These are phyloP conservation scores for Mormyrus iriodes DNA, from an alignment of 2,113 vertebrate species.

Conservation along the genomic window DNA sequence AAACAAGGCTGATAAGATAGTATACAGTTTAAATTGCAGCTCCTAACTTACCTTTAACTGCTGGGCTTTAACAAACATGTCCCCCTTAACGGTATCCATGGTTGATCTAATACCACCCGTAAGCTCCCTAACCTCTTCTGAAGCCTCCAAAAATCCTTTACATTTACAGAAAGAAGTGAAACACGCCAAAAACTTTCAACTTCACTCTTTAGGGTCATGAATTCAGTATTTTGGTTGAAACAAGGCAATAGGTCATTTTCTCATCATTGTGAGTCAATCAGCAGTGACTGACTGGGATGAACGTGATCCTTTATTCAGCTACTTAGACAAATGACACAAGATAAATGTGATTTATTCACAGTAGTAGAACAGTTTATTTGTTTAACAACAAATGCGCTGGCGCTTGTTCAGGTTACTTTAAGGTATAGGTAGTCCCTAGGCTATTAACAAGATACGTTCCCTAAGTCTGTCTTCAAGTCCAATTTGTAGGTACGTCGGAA, in stretches of 20 bases:
- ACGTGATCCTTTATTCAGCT: not conserved
- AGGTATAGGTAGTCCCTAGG: not conserved
- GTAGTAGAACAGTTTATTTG: not conserved
- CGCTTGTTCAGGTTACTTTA: not conserved
- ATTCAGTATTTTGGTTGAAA: not conserved
- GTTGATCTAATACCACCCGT: not conserved
- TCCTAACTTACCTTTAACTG: constrained; percentile 58
- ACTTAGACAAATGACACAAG: not conserved
- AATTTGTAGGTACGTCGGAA: not conserved
- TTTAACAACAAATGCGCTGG: not conserved
- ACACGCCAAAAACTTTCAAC: constrained; percentile 19
- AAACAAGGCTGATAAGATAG: not conserved
- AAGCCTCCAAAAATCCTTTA: not conserved
- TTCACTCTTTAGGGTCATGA: not conserved
- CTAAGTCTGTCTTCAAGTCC: not conserved
- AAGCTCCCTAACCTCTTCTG: not conserved
- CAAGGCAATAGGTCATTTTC: not conserved
- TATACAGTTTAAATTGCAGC: not conserved
- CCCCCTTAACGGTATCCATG: constrained; percentile 51
- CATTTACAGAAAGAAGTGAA: constrained; percentile 44
- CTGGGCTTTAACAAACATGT: constrained; percentile 51
- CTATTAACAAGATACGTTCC: not conserved
- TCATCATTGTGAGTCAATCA: not conserved
- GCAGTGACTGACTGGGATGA: not conserved
- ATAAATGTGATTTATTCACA: not conserved